These are phyloP conservation scores for Atta colombica DNA, from an alignment of 1,140 invertebrate species.

Conservation along the genomic window DNA sequence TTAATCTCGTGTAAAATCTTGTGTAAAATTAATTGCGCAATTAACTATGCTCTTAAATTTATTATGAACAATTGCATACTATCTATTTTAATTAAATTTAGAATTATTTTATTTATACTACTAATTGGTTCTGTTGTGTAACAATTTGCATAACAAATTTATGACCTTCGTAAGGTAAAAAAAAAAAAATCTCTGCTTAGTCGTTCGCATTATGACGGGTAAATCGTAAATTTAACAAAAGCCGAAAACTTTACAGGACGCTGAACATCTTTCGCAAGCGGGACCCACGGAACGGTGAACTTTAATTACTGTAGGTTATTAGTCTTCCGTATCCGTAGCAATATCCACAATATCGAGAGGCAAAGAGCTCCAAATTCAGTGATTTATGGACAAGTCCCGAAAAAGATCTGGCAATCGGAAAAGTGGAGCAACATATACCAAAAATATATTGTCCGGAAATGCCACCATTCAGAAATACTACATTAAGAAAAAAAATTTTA, in stretches of 20 bases:
- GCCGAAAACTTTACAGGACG: constrained; percentile 15
- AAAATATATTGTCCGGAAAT: constrained; percentile 41
- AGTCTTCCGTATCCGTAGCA: constrained; percentile 33
- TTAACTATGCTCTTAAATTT: not conserved
- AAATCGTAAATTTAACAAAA: constrained; percentile 46
- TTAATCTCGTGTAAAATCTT: not conserved
- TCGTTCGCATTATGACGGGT: not conserved
- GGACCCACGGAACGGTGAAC: constrained; percentile 13
- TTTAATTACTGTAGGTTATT: constrained; percentile 52
- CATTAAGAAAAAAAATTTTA: not conserved
- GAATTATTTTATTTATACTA: not conserved
- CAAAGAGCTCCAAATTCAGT: not conserved
- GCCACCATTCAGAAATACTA: not conserved
- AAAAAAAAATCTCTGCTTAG: not conserved
- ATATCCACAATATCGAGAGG: constrained; percentile 22
- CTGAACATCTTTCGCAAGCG: not conserved
- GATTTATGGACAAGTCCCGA: constrained; percentile 27
- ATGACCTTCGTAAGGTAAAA: not conserved
- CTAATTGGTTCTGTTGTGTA: not conserved
- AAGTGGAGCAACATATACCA: constrained; percentile 22
- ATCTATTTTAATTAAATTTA: constrained; percentile 4
- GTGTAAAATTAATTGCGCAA: not conserved
- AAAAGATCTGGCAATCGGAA: constrained; percentile 28
- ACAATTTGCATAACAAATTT: constrained; percentile 49
- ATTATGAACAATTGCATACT: not conserved